Base-by-base conservation (phyloP, 2,888 invertebrate species). In the Furcula furcula region DNA sequence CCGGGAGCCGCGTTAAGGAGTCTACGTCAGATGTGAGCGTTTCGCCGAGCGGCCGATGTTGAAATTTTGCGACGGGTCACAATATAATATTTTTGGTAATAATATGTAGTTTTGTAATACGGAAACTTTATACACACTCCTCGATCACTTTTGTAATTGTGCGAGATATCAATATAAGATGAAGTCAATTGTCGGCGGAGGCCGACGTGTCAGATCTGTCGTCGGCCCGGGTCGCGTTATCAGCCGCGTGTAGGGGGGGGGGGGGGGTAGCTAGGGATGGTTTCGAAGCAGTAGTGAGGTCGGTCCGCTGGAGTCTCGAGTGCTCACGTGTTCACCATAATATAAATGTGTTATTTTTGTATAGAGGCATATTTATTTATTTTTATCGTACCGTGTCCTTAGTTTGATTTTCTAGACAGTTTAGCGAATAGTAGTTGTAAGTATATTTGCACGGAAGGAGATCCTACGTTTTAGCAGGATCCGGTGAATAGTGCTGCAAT, bases 331-430 rank as follows among this genome's bases (percentile, higher is more conserved):
- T 86, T 87, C 85, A 84, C 76, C 76, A 71, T 74, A 62, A 75
- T 55, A 68, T 74, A 76, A 77, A 80, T 78, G 76, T 74, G 74
- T 85, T 84, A 83, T 84, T 86, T 85, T 85, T 86, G 77, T 86
- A 86, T 84, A 86, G 83, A 85, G 73, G 77, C 79, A 81, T 85
- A 86, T 84, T 82, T 86, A 86, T 87, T 86, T 87, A 84, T 86
- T 86, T 77, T 76, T 73, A 64, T 68, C 65, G 59, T 73, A 73
- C 60, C 61, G 73, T 71, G 75, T 77, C 60, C 59, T 75, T 82
- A 81, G 81, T 76, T 83, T 70, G 59, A 66, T 69, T 74, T 63
- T 62, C 60, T 77, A 77, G 78, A 65, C 68, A 67, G 65, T 70
- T 56, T 87, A 86, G 86, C 70, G 54, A 85, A 83, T 81, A 77